phyloP scores from a whole-genome alignment of 2,888 invertebrate species.

The Hirtodrosophila histrioides region DNA sequence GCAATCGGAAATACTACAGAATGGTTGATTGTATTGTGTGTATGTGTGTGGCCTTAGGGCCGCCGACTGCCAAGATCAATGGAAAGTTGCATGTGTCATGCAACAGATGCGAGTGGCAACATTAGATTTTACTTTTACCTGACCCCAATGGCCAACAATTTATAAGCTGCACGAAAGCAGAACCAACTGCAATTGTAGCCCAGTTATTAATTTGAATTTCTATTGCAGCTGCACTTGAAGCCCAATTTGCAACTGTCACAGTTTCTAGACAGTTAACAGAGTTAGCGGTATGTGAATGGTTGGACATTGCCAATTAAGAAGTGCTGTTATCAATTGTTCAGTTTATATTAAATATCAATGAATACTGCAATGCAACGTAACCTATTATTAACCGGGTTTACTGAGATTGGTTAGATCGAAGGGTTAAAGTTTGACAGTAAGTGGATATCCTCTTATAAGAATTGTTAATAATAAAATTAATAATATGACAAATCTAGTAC shows the following conservation, averaged over 20 bases:
- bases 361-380: no score
- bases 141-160: constrained; percentile 60
- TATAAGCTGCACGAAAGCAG: constrained; percentile 63
- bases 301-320: no score
- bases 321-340: no score
- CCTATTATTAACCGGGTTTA: no score
- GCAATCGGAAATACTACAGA: constrained; percentile 7
- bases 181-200: constrained; percentile 57
- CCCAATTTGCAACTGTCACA: constrained; percentile 30
- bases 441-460: no score
- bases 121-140: constrained; percentile 64
- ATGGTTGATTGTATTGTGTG: not conserved
- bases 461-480: no score
- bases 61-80: constrained; percentile 8
- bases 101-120: constrained; percentile 1
- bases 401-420: no score
- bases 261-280: constrained; percentile 16
- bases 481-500: no score
- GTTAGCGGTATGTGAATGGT: constrained; percentile 3
- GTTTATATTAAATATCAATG: no score
- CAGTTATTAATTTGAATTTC: constrained; percentile 10
- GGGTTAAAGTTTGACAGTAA: no score
- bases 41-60: no score
- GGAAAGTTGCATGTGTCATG: constrained; percentile 33
- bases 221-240: constrained; percentile 24